Conservation (phyloP, 2,888 invertebrate genomes). For the Thera obeliscata region DNA sequence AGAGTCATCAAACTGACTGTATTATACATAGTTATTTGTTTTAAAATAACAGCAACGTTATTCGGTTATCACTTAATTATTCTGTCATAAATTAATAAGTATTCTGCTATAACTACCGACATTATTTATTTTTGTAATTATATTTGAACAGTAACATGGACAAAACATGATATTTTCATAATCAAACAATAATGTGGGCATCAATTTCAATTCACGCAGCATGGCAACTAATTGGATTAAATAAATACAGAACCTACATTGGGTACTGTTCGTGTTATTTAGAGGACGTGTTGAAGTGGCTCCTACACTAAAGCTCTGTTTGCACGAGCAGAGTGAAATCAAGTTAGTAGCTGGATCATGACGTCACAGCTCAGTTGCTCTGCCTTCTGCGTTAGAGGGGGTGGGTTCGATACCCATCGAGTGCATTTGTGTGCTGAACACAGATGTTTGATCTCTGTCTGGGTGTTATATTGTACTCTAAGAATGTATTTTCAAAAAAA, state of each 20-base stretch:
- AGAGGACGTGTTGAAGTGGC: slow-evolving; percentile 8
- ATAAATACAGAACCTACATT: slow-evolving; percentile 7
- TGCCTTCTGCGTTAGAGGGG: no score
- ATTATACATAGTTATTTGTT: no score
- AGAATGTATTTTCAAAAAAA: no score
- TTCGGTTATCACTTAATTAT: no score
- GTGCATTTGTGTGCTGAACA: no score
- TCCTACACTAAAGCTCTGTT: neutral
- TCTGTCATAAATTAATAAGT: no score
- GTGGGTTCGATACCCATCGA: no score
- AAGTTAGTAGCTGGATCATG: neutral
- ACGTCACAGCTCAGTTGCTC: no score
- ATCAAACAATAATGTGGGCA: slow-evolving; percentile 4
- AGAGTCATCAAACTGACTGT: no score
- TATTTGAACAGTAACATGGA: slow-evolving; percentile 1
- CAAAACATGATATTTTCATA: slow-evolving; percentile 1
- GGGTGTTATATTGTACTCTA: no score
- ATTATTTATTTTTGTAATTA: neutral
- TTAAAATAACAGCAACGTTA: no score
- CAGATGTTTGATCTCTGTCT: no score
- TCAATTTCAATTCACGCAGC: slow-evolving; percentile 10
- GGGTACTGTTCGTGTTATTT: slow-evolving; percentile 13
- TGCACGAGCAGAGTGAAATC: slow-evolving; percentile 10
- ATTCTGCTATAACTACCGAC: neutral
- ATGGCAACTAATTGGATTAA: slow-evolving; percentile 11